Evolutionary conservation across 2,888 invertebrate species (phyloP).

Genomic region (Leucania comma): DNA sequence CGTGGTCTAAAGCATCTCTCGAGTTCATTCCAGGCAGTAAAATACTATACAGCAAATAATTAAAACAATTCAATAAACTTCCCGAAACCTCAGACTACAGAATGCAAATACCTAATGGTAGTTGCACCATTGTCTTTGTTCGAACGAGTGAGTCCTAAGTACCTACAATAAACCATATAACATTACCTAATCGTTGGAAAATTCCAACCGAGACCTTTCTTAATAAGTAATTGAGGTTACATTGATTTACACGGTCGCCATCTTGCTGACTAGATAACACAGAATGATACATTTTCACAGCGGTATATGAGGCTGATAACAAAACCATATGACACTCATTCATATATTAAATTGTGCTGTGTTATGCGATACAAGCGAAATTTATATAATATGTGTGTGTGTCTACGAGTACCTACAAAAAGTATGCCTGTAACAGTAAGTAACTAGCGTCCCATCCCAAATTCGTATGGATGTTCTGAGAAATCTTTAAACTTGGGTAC

Average conservation of each 20-base stretch:
- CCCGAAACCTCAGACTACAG: background rate
- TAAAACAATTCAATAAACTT: background rate
- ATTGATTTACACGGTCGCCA: constrained; percentile 86
- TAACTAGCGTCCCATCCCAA: no score
- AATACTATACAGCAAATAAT: no score
- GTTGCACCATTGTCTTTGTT: background rate
- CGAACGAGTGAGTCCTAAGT: background rate
- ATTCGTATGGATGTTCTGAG: no score
- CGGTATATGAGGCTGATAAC: constrained; percentile 75
- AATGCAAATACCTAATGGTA: background rate
- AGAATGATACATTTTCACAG: constrained; percentile 82
- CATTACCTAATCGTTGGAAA: constrained; percentile 80
- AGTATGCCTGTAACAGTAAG: no score
- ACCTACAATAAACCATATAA: constrained; percentile 18
- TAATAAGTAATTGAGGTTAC: constrained; percentile 88
- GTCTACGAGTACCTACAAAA: no score
- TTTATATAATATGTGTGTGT: background rate
- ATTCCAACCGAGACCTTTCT: constrained; percentile 86
- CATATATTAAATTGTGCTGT: constrained; percentile 63
- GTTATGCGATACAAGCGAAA: constrained; percentile 37
- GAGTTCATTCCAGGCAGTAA: no score
- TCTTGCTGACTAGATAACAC: constrained; percentile 82
- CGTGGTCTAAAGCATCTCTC: no score
- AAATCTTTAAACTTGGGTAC: no score
- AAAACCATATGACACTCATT: constrained; percentile 76